A percentile compares a stretch with the other conserved stretches of the same genome.
Evolutionary conservation across 1,140 invertebrate genomes (phyloP).

Genomic region (Streblospio benedicti): DNA sequence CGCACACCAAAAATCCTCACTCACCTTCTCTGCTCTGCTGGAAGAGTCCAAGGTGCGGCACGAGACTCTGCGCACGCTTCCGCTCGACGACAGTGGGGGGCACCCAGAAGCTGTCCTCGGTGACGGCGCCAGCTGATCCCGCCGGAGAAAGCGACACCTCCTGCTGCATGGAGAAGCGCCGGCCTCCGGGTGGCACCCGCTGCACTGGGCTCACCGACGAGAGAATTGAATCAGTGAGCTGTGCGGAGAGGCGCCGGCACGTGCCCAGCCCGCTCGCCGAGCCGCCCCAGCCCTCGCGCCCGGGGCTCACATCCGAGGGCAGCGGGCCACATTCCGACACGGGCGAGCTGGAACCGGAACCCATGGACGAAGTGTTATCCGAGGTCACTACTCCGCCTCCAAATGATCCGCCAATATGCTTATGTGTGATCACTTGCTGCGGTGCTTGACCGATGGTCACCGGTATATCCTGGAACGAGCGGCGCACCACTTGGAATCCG

Average conservation of each 20-base stretch:
- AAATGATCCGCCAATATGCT: too few species aligned
- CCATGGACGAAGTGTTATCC: too few species aligned
- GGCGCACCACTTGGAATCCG: neutral
- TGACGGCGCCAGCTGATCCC: neutral
- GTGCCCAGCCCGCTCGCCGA: constrained; percentile 4
- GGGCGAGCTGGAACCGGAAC: too few species aligned
- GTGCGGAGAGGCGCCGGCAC: neutral
- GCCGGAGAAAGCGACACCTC: neutral
- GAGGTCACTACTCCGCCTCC: too few species aligned
- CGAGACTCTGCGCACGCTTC: constrained; percentile 21
- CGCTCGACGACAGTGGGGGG: constrained; percentile 16
- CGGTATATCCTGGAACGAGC: neutral
- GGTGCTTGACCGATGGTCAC: neutral
- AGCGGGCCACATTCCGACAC: too few species aligned
- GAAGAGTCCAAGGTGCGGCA: constrained; percentile 7
- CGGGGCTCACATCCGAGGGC: too few species aligned
- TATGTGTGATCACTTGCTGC: too few species aligned
- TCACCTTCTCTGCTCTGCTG: neutral
- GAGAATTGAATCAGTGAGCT: too few species aligned
- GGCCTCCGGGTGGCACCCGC: constrained; percentile 27
- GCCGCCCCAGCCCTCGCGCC: neutral
- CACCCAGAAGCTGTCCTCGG: constrained; percentile 24
- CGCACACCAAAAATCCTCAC: neutral
- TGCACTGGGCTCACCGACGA: constrained; percentile 11
- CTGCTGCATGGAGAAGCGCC: constrained; percentile 14